Conservation (phyloP, 2,888 invertebrate species). For the Atrina japonica region DNA sequence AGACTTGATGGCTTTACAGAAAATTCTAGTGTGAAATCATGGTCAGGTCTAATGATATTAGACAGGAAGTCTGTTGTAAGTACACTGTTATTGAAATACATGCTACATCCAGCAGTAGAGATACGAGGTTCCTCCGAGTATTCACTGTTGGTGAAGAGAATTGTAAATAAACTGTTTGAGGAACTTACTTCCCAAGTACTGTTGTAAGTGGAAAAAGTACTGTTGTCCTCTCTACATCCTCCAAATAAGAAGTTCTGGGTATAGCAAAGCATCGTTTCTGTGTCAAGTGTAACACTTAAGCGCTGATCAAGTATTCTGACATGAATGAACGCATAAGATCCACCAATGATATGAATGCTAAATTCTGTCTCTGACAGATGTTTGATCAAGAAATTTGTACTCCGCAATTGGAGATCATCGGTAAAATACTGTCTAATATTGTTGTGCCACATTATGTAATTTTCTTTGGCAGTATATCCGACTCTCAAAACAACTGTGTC, state of each 20-base stretch:
- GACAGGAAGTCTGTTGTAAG: conserved; percentile 37
- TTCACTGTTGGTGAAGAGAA: conserved; percentile 32
- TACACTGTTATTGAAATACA: conserved; percentile 34
- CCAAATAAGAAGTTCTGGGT: conserved; percentile 30
- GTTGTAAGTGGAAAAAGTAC: conserved; percentile 19
- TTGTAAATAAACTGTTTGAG: conserved; percentile 40
- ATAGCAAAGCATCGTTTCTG: conserved; percentile 33
- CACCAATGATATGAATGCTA: conserved; percentile 24
- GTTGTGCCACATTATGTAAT: conserved; percentile 45
- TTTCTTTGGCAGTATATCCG: conserved; percentile 32
- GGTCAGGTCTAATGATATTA: conserved; percentile 30
- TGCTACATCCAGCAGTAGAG: conserved; percentile 44
- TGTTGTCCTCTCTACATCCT: conserved; percentile 25
- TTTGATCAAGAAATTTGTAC: conserved; percentile 12
- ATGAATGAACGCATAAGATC: conserved; percentile 8
- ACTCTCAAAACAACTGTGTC: conserved; percentile 49
- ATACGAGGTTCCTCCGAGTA: conserved; percentile 31
- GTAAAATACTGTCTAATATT: conserved; percentile 32
- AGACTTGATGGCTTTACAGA: conserved; percentile 40
- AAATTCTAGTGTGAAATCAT: conserved; percentile 51
- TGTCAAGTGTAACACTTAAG: conserved; percentile 37
- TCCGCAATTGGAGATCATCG: neutral
- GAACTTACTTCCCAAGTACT: conserved; percentile 37
- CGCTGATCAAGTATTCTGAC: conserved; percentile 31
- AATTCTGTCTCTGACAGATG: conserved; percentile 20